Evolutionary conservation across 1,140 invertebrate species (phyloP).

Genomic region (Philopotamus ludificatus): DNA sequence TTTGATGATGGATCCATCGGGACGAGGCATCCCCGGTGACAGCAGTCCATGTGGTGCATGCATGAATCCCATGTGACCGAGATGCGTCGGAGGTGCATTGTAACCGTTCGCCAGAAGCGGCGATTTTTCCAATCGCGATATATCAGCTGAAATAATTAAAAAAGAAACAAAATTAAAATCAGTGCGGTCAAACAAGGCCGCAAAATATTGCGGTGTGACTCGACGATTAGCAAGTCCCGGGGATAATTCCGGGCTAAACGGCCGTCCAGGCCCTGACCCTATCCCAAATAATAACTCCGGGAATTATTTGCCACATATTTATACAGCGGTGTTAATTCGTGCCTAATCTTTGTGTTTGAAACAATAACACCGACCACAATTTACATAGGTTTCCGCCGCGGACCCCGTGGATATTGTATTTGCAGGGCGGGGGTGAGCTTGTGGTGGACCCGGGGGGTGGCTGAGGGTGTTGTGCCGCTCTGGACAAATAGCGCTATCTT

Average conservation of each 20-base stretch:
- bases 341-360: constrained; percentile 42
- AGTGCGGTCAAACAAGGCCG: neutral
- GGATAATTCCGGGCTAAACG: constrained; percentile 18
- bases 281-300: constrained; percentile 36
- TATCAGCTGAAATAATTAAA: constrained; percentile 60
- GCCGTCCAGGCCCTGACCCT: neutral
- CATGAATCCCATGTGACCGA: constrained; percentile 88
- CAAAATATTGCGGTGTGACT: constrained; percentile 13
- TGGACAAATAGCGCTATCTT: constrained; percentile 41
- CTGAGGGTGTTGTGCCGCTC: constrained; percentile 6
- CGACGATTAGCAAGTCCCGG: constrained; percentile 8
- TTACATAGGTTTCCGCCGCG: constrained; percentile 37
- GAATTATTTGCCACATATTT: constrained; percentile 41
- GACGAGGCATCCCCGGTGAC: constrained; percentile 75
- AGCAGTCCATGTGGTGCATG: constrained; percentile 80
- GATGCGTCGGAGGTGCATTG: constrained; percentile 87
- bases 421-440: neutral
- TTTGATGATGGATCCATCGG: constrained; percentile 74
- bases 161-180: too few relatives aligned
- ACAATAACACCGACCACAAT: constrained; percentile 42
- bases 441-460: neutral
- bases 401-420: constrained; percentile 23
- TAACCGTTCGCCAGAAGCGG: constrained; percentile 90
- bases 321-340: constrained; percentile 42
- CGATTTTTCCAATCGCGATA: constrained; percentile 85